A percentile compares a stretch with the other conserved stretches of the same genome.
phyloP scores from a whole-genome alignment of 2,113 vertebrate genomes.

The Stegostoma tigrinum region DNA sequence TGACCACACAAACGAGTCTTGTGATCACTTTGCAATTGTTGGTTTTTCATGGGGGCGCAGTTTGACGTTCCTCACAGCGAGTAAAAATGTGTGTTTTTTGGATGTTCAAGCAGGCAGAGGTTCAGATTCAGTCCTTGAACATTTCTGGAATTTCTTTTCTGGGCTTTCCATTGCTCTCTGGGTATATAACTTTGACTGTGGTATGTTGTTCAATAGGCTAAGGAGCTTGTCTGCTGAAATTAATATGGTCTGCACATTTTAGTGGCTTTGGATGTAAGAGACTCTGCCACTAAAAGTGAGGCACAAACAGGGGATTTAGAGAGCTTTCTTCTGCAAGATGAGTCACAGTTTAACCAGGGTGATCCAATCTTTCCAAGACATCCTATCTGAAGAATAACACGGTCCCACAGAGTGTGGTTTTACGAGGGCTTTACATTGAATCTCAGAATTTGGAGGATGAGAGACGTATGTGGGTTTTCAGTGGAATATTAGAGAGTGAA shows the following conservation, averaged over 20 bases:
- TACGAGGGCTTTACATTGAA: neutral
- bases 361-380: constrained; percentile 31
- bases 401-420: neutral
- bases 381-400: neutral
- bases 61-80: neutral
- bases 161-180: neutral
- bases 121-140: neutral
- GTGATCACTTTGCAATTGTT: neutral
- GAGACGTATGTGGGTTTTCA: neutral
- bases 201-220: neutral
- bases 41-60: neutral
- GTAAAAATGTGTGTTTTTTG: neutral
- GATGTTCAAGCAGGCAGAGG: neutral
- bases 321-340: neutral
- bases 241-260: neutral
- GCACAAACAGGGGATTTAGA: constrained; percentile 1
- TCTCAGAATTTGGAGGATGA: neutral
- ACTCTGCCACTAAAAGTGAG: neutral
- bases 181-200: neutral
- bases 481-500: neutral
- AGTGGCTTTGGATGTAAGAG: neutral
- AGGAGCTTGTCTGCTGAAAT: neutral
- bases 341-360: neutral
- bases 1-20: neutral
- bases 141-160: neutral